Evolutionary conservation across 2,113 vertebrate genomes (phyloP).

Genomic region (Alectura lathami): DNA sequence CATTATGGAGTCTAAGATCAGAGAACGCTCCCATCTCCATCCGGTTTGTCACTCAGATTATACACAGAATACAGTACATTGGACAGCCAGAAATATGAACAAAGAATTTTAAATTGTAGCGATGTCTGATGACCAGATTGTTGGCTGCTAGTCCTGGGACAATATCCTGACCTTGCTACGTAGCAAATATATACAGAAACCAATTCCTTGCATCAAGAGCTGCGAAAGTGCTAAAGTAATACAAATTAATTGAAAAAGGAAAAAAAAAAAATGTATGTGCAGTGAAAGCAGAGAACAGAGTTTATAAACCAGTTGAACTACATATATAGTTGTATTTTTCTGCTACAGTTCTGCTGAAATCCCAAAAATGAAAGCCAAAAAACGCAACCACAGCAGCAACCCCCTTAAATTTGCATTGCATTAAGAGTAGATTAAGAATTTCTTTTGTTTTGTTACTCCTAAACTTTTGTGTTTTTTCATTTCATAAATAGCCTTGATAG

Average conservation of each 20-base stretch:
- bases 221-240: not conserved
- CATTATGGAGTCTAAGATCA: rapidly evolving
- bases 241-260: not conserved
- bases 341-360: not conserved
- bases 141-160: not conserved
- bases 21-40: not conserved
- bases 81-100: not conserved
- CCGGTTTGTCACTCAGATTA: not conserved
- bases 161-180: not conserved
- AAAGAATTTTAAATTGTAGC: rapidly evolving
- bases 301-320: not conserved
- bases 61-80: rapidly evolving
- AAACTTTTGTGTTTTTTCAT: not conserved
- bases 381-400: not conserved
- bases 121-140: not conserved
- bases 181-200: not conserved
- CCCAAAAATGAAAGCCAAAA: not conserved
- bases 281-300: not conserved
- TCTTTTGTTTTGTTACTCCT: not conserved
- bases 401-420: not conserved
- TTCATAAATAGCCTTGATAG: not conserved
- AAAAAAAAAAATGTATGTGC: too few species aligned
- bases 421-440: not conserved
- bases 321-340: not conserved
- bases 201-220: not conserved